phyloP scores from a whole-genome alignment of 2,113 vertebrate species.

The Procavia capensis region DNA sequence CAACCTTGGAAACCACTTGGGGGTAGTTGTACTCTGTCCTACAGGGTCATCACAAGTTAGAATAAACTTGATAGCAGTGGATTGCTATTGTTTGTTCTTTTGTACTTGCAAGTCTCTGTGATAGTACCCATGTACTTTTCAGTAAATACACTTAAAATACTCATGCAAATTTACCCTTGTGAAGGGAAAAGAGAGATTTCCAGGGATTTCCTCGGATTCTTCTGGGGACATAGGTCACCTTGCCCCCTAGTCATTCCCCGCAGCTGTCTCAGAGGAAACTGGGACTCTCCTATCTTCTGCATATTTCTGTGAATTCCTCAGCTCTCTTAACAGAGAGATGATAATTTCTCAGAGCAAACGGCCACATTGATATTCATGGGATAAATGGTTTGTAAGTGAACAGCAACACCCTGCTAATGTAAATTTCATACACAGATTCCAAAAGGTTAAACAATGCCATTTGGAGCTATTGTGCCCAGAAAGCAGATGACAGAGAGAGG shows the following conservation, averaged over 20 bases:
- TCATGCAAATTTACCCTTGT: background rate
- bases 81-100: too few relatives aligned
- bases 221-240: background rate
- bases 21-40: too few relatives aligned
- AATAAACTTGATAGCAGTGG: too few relatives aligned
- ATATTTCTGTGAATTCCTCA: conserved; percentile 68
- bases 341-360: conserved; percentile 73
- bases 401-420: conserved; percentile 69
- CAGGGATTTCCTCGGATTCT: background rate
- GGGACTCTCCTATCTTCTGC: background rate
- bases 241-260: background rate
- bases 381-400: conserved; percentile 71
- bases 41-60: too few relatives aligned
- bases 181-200: background rate
- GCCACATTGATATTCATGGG: conserved; percentile 76
- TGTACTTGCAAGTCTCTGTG: too few relatives aligned
- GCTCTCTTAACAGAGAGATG: conserved; percentile 70
- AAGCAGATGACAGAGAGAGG: conserved; percentile 67
- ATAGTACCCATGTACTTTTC: background rate
- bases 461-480: conserved; percentile 60
- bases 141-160: background rate
- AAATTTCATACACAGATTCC: conserved; percentile 66
- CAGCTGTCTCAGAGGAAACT: background rate
- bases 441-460: conserved; percentile 76
- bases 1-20: too few relatives aligned